Conservation (phyloP, 2,113 vertebrate species). For the Rhombomys opimus region DNA sequence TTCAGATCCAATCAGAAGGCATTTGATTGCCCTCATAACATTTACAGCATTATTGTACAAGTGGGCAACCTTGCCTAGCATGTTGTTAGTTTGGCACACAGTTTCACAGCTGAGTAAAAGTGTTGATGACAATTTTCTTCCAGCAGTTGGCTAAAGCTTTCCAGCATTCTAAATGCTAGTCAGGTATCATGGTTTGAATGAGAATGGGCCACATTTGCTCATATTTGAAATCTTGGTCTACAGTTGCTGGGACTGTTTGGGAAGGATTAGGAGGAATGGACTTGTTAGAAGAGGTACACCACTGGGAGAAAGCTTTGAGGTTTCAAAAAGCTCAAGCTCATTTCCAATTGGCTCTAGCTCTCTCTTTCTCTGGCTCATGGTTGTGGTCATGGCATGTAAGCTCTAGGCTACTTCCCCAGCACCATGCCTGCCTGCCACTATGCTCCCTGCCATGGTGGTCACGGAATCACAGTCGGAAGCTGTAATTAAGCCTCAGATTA, state of each 20-base stretch:
- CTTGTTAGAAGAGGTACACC: not conserved
- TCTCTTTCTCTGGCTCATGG: not conserved
- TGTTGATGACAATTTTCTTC: not conserved
- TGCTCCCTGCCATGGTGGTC: not conserved
- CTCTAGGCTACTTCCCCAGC: not conserved
- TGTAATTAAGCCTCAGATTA: not conserved
- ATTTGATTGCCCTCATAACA: not conserved
- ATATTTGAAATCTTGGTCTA: not conserved
- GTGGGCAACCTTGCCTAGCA: not conserved
- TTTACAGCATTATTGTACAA: not conserved
- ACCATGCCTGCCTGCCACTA: not conserved
- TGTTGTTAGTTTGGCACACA: not conserved
- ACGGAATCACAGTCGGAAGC: not conserved
- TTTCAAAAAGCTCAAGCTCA: not conserved
- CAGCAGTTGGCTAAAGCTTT: not conserved
- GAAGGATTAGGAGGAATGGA: not conserved
- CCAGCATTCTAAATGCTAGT: not conserved
- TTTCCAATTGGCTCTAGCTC: not conserved
- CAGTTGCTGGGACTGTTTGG: not conserved
- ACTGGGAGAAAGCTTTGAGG: not conserved
- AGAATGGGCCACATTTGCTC: not conserved
- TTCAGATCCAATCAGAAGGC: not conserved
- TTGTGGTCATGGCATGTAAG: not conserved
- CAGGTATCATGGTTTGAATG: not conserved
- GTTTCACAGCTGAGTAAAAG: not conserved